Evolutionary conservation across 2,888 invertebrate species (phyloP).

Genomic region (Stenichneumon culpator): DNA sequence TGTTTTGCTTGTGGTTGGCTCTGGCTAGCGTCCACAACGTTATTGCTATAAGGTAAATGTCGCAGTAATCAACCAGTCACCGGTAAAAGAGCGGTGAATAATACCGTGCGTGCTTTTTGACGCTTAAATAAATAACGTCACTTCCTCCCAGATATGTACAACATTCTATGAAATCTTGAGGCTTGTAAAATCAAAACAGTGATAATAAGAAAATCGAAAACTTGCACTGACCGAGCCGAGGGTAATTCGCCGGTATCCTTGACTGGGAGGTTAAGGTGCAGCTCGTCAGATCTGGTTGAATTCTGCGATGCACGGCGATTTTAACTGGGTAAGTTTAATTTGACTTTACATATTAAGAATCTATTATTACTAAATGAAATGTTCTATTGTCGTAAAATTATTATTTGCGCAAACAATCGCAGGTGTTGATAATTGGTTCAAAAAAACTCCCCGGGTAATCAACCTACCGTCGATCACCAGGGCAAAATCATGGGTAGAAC

Average conservation of each 20-base stretch:
- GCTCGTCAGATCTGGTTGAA: not conserved
- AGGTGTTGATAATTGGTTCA: not conserved
- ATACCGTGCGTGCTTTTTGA: not conserved
- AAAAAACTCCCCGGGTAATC: constrained; percentile 4
- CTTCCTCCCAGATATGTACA: constrained; percentile 3
- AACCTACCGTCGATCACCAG: not conserved
- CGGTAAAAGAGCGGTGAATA: not conserved
- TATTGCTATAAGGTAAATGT: no score
- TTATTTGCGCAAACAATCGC: not conserved
- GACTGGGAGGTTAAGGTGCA: constrained; percentile 14
- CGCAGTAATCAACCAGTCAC: not conserved
- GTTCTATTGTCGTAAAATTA: constrained; percentile 1
- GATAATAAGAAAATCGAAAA: constrained; percentile 16
- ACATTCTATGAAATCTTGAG: constrained; percentile 6
- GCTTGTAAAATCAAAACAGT: not conserved
- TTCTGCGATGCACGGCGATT: constrained; percentile 14
- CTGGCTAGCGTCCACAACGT: no score
- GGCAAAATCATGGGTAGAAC: no score
- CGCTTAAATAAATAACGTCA: not conserved
- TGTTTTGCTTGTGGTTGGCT: no score
- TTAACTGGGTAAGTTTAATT: constrained; percentile 4
- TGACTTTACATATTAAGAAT: constrained; percentile 1
- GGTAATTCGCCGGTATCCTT: constrained; percentile 1
- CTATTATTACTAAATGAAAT: constrained; percentile 16
- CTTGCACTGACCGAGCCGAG: constrained; percentile 7